These are phyloP conservation scores for Eledone cirrhosa DNA, from an alignment of 2,888 invertebrate genomes.

Conservation along the genomic window DNA sequence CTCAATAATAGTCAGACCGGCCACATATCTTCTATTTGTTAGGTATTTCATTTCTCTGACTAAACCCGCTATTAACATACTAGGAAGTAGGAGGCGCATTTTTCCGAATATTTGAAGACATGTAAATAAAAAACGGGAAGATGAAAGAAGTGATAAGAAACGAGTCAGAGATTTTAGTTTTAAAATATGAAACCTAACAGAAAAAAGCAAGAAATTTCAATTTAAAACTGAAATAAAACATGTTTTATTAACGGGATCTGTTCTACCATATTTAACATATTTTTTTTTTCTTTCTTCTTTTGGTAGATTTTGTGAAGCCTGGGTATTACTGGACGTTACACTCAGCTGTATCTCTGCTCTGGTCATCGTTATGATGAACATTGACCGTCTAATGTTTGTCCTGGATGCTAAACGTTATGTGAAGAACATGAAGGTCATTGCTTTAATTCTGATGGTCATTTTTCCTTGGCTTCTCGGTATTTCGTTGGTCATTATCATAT, in stretches of 20 bases:
- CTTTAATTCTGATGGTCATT: conserved; percentile 26
- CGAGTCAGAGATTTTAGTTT: too few species aligned
- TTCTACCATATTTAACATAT: too few species aligned
- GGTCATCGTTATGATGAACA: conserved; percentile 20
- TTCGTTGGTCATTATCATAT: conserved; percentile 1
- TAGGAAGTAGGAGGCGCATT: conserved; percentile 17
- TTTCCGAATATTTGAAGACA: conserved; percentile 10
- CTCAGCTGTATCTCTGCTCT: conserved; percentile 12
- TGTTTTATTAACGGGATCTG: too few species aligned
- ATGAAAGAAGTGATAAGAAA: not conserved
- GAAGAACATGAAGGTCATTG: conserved; percentile 23
- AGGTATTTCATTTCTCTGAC: conserved; percentile 9
- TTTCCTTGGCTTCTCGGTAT: conserved; percentile 16
- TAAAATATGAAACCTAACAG: too few species aligned
- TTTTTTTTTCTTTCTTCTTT: not conserved
- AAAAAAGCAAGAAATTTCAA: too few species aligned
- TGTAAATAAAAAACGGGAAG: not conserved
- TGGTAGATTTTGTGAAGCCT: conserved; percentile 10
- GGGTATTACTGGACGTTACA: conserved; percentile 15
- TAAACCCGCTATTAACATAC: conserved; percentile 25
- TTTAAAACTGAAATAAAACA: too few species aligned
- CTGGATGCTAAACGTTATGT: conserved; percentile 23
- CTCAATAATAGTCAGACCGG: too few species aligned
- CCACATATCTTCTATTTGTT: conserved; percentile 24
- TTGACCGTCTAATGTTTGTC: conserved; percentile 15